Evolutionary conservation across 2,113 vertebrate genomes (phyloP).

Genomic region (Sisor rabdophorus): DNA sequence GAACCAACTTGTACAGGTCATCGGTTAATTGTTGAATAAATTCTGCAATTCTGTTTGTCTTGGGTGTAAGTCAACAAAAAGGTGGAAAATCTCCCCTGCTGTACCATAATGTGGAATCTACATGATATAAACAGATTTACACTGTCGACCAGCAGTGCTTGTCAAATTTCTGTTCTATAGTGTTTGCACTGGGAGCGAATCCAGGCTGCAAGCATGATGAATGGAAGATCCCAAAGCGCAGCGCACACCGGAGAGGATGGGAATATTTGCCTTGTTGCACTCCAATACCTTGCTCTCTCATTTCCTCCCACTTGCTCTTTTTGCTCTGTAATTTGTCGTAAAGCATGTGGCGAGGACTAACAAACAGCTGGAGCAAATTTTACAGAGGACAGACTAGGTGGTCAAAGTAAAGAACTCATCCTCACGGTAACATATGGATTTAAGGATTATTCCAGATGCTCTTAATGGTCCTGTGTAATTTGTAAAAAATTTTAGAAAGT

Average conservation of each 20-base stretch:
- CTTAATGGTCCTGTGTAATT: neutral
- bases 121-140: slow-evolving; percentile 36
- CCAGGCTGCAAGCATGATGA: slow-evolving; percentile 21
- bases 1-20: slow-evolving; percentile 46
- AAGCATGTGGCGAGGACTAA: slow-evolving; percentile 42
- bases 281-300: slow-evolving; percentile 3
- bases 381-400: neutral
- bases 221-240: slow-evolving; percentile 9
- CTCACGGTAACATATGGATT: neutral
- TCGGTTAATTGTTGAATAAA: slow-evolving; percentile 54
- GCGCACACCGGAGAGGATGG: slow-evolving; percentile 24
- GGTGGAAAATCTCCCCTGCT: slow-evolving; percentile 17
- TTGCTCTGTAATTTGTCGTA: slow-evolving; percentile 40
- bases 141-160: slow-evolving; percentile 14
- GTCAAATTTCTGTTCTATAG: slow-evolving; percentile 25
- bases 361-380: slow-evolving; percentile 44
- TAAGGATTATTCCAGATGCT: neutral
- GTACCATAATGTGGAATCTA: slow-evolving; percentile 16
- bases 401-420: neutral
- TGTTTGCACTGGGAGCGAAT: slow-evolving; percentile 26
- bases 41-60: slow-evolving; percentile 39
- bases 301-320: slow-evolving; percentile 20
- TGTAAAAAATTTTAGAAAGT: slow-evolving; percentile 1
- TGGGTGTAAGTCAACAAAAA: slow-evolving; percentile 41
- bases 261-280: slow-evolving; percentile 34